phyloP scores from a whole-genome alignment of 2,888 invertebrate species.

The Megaustenia siamemsis region DNA sequence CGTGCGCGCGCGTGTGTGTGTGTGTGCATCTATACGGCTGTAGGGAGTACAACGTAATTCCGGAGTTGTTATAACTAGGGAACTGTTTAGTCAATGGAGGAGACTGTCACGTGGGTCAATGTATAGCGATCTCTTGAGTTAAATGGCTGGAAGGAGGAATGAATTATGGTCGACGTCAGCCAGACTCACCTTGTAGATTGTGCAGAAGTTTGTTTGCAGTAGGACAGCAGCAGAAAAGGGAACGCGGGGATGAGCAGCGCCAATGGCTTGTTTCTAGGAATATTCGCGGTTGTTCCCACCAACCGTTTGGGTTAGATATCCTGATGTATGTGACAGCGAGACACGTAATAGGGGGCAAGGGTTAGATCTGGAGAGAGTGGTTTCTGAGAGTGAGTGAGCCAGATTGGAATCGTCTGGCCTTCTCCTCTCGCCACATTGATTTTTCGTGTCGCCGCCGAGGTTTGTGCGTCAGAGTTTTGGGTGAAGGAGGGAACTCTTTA shows the following conservation, averaged over 20 bases:
- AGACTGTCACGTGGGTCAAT: neutral
- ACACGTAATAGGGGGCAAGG: neutral
- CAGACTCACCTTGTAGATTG: too few relatives aligned
- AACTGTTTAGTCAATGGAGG: neutral
- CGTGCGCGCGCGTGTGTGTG: too few relatives aligned
- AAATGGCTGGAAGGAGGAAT: neutral
- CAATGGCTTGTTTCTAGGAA: too few relatives aligned
- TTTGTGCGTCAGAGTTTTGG: neutral
- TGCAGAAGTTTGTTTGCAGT: neutral
- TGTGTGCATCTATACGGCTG: neutral
- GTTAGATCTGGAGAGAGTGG: neutral
- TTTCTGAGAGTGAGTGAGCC: constrained; percentile 2
- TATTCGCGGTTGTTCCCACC: too few relatives aligned
- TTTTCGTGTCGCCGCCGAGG: constrained; percentile 25
- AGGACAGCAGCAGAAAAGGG: too few relatives aligned
- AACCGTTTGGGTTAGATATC: too few relatives aligned
- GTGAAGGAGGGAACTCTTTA: neutral
- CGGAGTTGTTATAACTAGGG: neutral
- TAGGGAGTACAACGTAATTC: neutral
- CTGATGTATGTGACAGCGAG: neutral
- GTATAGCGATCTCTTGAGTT: neutral
- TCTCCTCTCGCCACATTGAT: constrained; percentile 23
- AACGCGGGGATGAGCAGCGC: too few relatives aligned
- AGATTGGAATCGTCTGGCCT: constrained; percentile 29
- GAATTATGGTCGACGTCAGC: neutral